Conservation (phyloP, 2,113 vertebrate genomes). For the Isurus oxyrinchus region DNA sequence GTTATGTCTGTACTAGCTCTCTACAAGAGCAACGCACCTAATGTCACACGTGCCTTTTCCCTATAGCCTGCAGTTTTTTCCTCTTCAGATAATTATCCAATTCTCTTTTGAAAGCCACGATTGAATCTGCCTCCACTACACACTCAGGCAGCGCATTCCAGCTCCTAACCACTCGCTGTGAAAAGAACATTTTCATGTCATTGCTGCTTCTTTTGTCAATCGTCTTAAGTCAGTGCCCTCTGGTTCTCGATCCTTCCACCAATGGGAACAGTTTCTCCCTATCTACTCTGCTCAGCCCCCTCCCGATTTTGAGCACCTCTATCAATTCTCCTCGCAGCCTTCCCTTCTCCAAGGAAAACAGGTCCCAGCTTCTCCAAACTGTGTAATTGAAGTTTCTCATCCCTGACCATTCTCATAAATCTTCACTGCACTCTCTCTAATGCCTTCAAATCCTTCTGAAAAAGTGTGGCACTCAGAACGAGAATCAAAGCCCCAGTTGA, state of each 20-base stretch:
- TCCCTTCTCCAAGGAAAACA: too few species aligned
- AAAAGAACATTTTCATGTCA: background rate
- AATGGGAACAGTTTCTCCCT: background rate
- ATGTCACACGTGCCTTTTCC: too few species aligned
- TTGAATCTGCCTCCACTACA: background rate
- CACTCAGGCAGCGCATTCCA: background rate
- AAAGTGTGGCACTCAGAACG: too few species aligned
- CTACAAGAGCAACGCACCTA: background rate
- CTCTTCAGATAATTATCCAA: background rate
- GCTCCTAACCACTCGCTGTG: background rate
- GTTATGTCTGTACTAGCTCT: background rate
- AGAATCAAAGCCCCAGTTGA: too few species aligned
- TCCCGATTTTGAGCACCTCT: background rate
- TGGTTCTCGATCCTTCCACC: background rate
- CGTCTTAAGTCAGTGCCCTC: background rate
- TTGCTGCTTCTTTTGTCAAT: background rate
- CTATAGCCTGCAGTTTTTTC: background rate
- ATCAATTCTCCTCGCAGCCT: background rate
- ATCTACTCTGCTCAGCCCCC: background rate
- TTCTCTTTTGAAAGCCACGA: background rate
- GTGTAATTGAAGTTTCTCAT: background rate
- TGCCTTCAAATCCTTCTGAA: too few species aligned
- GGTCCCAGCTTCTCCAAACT: background rate
- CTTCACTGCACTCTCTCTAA: background rate
- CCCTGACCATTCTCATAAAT: background rate